These are phyloP conservation scores for Pterostichus niger DNA, from an alignment of 2,888 invertebrate species.

Conservation along the genomic window DNA sequence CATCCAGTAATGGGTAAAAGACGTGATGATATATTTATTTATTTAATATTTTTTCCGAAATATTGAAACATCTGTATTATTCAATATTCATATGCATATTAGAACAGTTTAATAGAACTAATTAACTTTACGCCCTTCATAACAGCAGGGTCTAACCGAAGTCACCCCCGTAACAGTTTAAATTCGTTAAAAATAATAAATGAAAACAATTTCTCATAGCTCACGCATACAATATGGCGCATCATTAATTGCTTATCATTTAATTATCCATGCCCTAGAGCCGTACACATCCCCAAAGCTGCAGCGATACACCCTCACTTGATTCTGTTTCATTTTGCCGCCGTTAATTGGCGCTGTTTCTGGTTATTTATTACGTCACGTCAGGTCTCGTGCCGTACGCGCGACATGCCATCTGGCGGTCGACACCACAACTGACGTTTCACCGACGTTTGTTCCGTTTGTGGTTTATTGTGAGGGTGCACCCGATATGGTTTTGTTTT, in stretches of 20 bases:
- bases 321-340: constrained; percentile 51
- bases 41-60: too few relatives aligned
- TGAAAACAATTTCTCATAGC: constrained; percentile 61
- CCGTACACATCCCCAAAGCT: constrained; percentile 7
- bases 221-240: constrained; percentile 59
- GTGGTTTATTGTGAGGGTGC: constrained; percentile 34
- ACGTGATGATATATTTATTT: too few relatives aligned
- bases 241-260: constrained; percentile 62
- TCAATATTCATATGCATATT: background rate
- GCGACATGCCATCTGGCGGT: constrained; percentile 62
- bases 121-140: constrained; percentile 25
- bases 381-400: constrained; percentile 61
- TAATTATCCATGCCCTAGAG: constrained; percentile 54
- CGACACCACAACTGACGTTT: constrained; percentile 59
- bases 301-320: constrained; percentile 33
- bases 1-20: too few relatives aligned
- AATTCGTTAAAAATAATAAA: constrained; percentile 63
- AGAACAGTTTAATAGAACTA: constrained; percentile 16
- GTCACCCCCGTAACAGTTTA: constrained; percentile 47
- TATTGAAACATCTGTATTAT: too few relatives aligned
- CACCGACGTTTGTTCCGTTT: constrained; percentile 31
- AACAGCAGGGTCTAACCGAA: constrained; percentile 10
- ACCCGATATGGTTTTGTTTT: constrained; percentile 49
- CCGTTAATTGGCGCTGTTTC: constrained; percentile 60
- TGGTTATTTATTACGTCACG: constrained; percentile 64